These are phyloP conservation scores for Micronycteris hirsuta DNA, from an alignment of 2,113 vertebrate species.

Conservation along the genomic window DNA sequence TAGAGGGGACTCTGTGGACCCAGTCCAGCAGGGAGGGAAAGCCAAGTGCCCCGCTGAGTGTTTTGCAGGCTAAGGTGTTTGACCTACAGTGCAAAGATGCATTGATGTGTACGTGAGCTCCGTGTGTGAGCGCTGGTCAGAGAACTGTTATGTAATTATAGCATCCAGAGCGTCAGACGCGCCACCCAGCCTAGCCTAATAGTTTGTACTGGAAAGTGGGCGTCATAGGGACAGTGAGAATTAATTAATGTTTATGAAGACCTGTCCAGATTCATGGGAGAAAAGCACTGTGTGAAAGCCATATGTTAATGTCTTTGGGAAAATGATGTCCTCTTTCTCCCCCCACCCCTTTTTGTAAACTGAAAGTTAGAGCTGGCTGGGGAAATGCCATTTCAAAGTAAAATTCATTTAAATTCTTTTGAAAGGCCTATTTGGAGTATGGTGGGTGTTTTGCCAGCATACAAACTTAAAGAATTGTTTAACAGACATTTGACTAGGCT, in stretches of 20 bases:
- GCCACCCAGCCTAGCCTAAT: conserved; percentile 36
- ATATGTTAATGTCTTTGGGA: not conserved
- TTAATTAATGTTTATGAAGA: conserved; percentile 67
- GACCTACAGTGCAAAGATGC: not conserved
- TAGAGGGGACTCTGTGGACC: not conserved
- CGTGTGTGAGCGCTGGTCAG: not conserved
- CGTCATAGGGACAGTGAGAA: conserved; percentile 53
- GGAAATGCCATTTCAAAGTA: conserved; percentile 21
- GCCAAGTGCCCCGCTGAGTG: no score
- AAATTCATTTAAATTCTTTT: conserved; percentile 16
- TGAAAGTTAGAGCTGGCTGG: not conserved
- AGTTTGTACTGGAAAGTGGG: conserved; percentile 55
- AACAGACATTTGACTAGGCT: not conserved
- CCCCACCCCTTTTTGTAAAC: not conserved
- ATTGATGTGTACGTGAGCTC: not conserved
- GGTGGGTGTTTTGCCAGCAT: not conserved
- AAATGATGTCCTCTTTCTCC: not conserved
- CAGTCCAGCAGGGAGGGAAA: not conserved
- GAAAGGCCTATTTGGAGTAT: not conserved
- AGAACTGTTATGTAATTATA: conserved; percentile 67
- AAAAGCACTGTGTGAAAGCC: conserved; percentile 24
- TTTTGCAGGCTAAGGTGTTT: not conserved
- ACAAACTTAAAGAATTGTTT: not conserved
- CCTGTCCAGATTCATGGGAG: conserved; percentile 52
- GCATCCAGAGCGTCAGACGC: conserved; percentile 24